Evolutionary conservation across 2,888 invertebrate species (phyloP).

Genomic region (Blastobasis lacticolella): DNA sequence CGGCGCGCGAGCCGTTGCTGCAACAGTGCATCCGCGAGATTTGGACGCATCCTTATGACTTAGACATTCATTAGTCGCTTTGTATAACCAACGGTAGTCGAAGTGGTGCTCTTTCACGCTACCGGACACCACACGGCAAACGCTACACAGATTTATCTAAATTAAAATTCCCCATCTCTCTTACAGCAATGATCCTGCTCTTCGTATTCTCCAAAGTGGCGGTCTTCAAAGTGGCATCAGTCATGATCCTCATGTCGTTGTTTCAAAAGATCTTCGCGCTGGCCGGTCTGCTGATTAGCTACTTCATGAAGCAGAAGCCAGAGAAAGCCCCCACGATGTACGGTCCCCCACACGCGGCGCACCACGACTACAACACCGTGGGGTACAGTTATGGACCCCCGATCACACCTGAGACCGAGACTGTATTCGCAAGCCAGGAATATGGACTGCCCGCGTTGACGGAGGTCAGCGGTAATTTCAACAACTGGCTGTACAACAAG

Average conservation of each 20-base stretch:
- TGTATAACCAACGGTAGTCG: too few relatives aligned
- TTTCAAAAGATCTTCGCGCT: constrained; percentile 59
- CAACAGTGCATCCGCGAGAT: too few relatives aligned
- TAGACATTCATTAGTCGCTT: too few relatives aligned
- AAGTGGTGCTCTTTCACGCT: too few relatives aligned
- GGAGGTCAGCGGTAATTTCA: constrained; percentile 40
- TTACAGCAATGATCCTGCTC: constrained; percentile 46
- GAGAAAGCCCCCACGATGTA: constrained; percentile 29
- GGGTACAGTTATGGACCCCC: constrained; percentile 59
- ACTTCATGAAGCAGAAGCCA: constrained; percentile 43
- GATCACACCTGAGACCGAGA: constrained; percentile 31
- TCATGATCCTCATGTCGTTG: constrained; percentile 47
- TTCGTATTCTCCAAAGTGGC: constrained; percentile 52
- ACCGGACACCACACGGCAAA: too few relatives aligned
- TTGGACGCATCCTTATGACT: too few relatives aligned
- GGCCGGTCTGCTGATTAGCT: constrained; percentile 46
- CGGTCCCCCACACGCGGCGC: constrained; percentile 21
- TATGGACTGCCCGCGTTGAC: constrained; percentile 32
- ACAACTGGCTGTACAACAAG: constrained; percentile 48
- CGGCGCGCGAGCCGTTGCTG: too few relatives aligned
- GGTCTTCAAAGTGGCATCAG: constrained; percentile 48
- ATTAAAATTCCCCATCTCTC: too few relatives aligned
- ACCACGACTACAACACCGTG: constrained; percentile 49
- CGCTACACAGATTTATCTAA: too few relatives aligned
- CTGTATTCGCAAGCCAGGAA: constrained; percentile 22